Evolutionary conservation across 2,888 invertebrate species (phyloP), one percentile per base, ranked within the genome.

Genomic region (Drosophila pseudotalamancana): DNA sequence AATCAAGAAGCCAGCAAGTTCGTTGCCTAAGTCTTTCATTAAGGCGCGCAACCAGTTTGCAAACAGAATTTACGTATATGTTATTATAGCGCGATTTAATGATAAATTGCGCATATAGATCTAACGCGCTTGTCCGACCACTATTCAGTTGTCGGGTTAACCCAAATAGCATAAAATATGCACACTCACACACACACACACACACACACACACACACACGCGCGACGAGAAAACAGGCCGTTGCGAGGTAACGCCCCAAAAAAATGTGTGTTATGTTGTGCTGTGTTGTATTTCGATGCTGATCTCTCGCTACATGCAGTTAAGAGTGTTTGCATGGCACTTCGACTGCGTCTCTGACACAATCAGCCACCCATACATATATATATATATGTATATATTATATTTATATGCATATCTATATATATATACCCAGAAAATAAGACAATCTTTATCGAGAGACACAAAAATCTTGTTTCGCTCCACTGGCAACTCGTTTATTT

Each of bases 401-500:
- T n/a, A n/a, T n/a, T n/a, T n/a, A n/a, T n/a, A 29, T 37, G 29
- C 2, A 46, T 21, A 32, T 37, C 35, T 6, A 55, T 27, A 27
- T 27, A 43, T 45, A 43, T 18, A 45, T 32, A 42, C 16, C 9
- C 0, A 40, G 6, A 25, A 19, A 19, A 45, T 37, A 48, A 37
- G 37, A 53, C 67, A 62, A 68, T 46, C 43, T 60, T 76, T 48
- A 76, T 61, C 50, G 53, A 53, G 53, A 53, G 45, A 25, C 12
- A 61, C 43, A 56, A 60, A 69, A 66, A 73, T 75, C 71, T 65
- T 66, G 78, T 71, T 75, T 71, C 62, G 59, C 49, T 55, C 76
- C 56, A 56, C 59, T 53, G 53, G 43, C 68, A 72, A 88, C 88
- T 75, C 87, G 87, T 84, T 85, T 87, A 84, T 85, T 80, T 84